These are phyloP conservation scores for Meloe dianella DNA, from an alignment of 2,888 invertebrate species.

Conservation along the genomic window DNA sequence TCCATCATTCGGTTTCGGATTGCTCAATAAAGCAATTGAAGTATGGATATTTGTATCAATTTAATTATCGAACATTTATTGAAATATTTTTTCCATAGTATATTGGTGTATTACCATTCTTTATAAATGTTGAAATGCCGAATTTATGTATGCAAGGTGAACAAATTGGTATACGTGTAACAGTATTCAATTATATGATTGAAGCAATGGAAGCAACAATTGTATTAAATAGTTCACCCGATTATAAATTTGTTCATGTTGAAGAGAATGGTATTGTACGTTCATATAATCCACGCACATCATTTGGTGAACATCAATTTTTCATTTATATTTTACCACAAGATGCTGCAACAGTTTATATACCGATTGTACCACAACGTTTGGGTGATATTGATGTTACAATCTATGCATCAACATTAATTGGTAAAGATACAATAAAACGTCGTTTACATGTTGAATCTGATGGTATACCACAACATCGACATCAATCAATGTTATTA, in stretches of 20 bases:
- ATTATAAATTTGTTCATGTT: slow-evolving; percentile 92
- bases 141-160: slow-evolving; percentile 84
- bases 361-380: slow-evolving; percentile 86
- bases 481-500: slow-evolving; percentile 89
- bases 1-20: slow-evolving; percentile 83
- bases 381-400: slow-evolving; percentile 78
- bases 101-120: slow-evolving; percentile 90
- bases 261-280: slow-evolving; percentile 85
- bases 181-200: slow-evolving; percentile 93
- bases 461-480: slow-evolving; percentile 89
- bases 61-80: background rate
- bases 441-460: slow-evolving; percentile 76
- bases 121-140: slow-evolving; percentile 94
- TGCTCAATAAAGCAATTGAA: slow-evolving; percentile 79
- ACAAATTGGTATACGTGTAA: slow-evolving; percentile 90
- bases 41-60: slow-evolving; percentile 59
- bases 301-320: slow-evolving; percentile 94
- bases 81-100: slow-evolving; percentile 63
- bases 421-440: slow-evolving; percentile 74
- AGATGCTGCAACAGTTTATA: slow-evolving; percentile 81
- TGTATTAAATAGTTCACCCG: slow-evolving; percentile 80
- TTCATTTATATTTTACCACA: slow-evolving; percentile 84
- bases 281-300: slow-evolving; percentile 89
- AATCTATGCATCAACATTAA: slow-evolving; percentile 76
- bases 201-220: slow-evolving; percentile 85